phyloP scores from a whole-genome alignment of 2,113 vertebrate species.

The Lanius collurio region DNA sequence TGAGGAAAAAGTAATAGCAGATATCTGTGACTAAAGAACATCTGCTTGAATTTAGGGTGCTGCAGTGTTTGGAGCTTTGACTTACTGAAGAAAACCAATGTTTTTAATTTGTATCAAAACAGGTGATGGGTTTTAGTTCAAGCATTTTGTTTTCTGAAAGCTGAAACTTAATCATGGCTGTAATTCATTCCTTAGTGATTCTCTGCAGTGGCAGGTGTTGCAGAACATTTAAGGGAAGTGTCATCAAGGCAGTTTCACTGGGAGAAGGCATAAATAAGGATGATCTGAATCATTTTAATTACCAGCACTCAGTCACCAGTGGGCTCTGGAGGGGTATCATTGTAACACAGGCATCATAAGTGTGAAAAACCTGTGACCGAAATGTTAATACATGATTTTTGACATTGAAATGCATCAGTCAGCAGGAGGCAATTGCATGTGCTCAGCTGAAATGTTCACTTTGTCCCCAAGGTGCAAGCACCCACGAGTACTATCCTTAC shows the following conservation, averaged over 20 bases:
- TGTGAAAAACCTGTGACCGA: not conserved
- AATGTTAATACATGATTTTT: not conserved
- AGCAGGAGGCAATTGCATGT: fast-evolving
- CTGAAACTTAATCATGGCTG: not conserved
- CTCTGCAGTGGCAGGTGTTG: not conserved
- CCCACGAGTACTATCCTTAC: fast-evolving
- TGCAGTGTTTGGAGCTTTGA: not conserved
- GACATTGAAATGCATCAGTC: not conserved
- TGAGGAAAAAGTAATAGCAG: not conserved
- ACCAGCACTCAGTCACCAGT: not conserved
- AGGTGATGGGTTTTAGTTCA: not conserved
- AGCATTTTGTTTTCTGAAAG: not conserved
- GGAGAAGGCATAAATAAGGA: not conserved
- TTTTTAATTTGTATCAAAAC: not conserved
- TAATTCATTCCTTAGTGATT: not conserved
- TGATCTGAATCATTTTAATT: not conserved
- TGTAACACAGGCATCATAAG: not conserved
- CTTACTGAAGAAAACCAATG: not conserved
- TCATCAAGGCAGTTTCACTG: not conserved
- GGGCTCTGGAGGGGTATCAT: not conserved
- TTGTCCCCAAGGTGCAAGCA: not conserved
- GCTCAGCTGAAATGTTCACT: not conserved
- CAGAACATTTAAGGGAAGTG: not conserved
- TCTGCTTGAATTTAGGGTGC: not conserved
- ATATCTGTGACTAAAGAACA: not conserved